Percentiles rank a stretch among this genome's conserved stretches.
These are phyloP conservation scores for Anguilla anguilla DNA, from an alignment of 2,797 vertebrate species.

Conservation along the genomic window DNA sequence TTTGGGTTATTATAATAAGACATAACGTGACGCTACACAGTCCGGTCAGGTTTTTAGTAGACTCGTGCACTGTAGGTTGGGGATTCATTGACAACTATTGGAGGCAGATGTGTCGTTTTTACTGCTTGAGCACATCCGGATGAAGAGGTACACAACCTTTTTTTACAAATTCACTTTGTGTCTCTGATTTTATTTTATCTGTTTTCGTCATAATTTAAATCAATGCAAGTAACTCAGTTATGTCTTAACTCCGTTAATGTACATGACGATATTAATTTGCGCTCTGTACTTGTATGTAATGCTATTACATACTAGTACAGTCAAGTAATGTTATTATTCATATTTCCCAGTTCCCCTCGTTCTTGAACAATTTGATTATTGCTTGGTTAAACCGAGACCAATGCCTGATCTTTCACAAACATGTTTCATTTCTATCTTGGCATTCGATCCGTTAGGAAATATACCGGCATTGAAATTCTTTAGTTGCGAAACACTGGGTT, in stretches of 20 bases:
- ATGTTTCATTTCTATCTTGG: neutral
- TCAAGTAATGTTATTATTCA: neutral
- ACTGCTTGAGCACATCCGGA: neutral
- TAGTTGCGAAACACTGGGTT: neutral
- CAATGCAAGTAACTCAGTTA: neutral
- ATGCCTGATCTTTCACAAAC: neutral
- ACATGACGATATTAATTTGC: neutral
- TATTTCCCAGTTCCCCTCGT: neutral
- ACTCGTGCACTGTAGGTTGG: neutral
- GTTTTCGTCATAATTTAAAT: neutral
- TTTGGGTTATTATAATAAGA: neutral
- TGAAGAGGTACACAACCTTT: slow-evolving; percentile 16
- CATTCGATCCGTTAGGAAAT: neutral
- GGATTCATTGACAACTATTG: neutral
- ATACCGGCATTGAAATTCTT: neutral
- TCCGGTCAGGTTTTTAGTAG: neutral
- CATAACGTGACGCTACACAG: neutral
- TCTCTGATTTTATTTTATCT: neutral
- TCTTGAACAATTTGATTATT: neutral
- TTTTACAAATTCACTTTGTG: neutral
- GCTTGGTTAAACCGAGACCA: neutral
- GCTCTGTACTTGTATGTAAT: neutral
- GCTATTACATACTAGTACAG: neutral
- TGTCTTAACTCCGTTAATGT: neutral
- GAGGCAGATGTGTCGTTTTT: slow-evolving; percentile 24